These are phyloP conservation scores for Ranitomeya imitator DNA, from an alignment of 2,113 vertebrate genomes.

Conservation along the genomic window DNA sequence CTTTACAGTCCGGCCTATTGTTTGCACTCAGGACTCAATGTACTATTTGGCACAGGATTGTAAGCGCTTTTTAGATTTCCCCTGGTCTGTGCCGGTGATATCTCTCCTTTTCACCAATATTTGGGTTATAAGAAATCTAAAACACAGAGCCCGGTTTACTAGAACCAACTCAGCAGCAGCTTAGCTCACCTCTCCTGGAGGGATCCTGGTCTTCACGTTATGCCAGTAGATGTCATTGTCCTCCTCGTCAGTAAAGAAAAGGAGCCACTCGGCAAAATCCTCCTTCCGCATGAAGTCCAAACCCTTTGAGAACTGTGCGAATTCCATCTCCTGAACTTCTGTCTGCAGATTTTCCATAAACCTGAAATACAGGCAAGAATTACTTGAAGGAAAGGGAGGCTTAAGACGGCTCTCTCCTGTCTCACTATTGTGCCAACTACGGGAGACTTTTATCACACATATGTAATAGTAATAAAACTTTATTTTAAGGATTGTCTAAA, in stretches of 20 bases:
- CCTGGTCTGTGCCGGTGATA: neutral
- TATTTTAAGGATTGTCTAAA: too few species aligned
- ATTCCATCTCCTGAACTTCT: constrained; percentile 97
- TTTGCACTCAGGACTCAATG: too few species aligned
- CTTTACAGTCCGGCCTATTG: too few species aligned
- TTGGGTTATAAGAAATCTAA: too few species aligned
- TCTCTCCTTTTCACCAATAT: neutral
- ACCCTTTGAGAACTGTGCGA: constrained; percentile 92
- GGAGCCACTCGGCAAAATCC: constrained; percentile 94
- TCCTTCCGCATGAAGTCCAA: constrained; percentile 93
- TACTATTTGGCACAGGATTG: too few species aligned
- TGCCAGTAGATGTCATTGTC: constrained; percentile 93
- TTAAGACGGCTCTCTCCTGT: too few species aligned
- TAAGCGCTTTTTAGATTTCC: too few species aligned
- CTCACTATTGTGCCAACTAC: too few species aligned
- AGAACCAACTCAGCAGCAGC: neutral
- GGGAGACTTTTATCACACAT: too few species aligned
- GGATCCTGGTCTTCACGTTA: constrained; percentile 87
- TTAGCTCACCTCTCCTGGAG: constrained; percentile 84
- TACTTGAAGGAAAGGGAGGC: neutral
- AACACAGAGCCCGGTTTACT: neutral
- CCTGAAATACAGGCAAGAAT: constrained; percentile 65
- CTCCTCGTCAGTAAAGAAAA: constrained; percentile 94
- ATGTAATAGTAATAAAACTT: too few species aligned
- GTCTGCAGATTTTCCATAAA: constrained; percentile 96